These are phyloP conservation scores for Melanostoma mellinum DNA, from an alignment of 2,888 invertebrate species.

Conservation along the genomic window DNA sequence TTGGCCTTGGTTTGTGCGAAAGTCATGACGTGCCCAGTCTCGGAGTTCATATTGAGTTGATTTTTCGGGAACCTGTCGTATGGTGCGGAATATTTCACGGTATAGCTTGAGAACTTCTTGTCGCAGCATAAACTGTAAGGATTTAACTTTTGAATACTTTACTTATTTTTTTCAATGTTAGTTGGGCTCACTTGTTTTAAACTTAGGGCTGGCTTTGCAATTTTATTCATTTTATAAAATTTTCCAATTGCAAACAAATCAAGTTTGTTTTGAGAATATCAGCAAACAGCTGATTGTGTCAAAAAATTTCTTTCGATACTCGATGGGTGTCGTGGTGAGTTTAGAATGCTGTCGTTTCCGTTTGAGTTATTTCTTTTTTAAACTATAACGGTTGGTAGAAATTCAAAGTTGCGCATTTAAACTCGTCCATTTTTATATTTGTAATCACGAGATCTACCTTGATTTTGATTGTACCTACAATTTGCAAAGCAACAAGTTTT, in stretches of 20 bases:
- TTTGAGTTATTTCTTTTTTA: not conserved
- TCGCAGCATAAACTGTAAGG: constrained; percentile 89
- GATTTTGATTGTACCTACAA: too few relatives aligned
- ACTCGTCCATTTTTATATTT: too few relatives aligned
- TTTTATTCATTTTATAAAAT: constrained; percentile 77
- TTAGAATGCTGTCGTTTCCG: not conserved
- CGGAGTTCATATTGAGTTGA: constrained; percentile 85
- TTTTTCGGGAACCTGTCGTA: constrained; percentile 86
- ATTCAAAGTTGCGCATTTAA: too few relatives aligned
- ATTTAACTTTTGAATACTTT: constrained; percentile 22
- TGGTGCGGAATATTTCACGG: constrained; percentile 87
- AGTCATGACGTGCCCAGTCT: constrained; percentile 89
- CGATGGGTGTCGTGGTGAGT: not conserved
- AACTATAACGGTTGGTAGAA: too few relatives aligned
- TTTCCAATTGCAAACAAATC: not conserved
- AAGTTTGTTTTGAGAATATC: constrained; percentile 2
- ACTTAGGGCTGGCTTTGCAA: constrained; percentile 83
- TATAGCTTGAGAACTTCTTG: constrained; percentile 91
- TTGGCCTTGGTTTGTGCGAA: constrained; percentile 87
- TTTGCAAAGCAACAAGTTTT: too few relatives aligned
- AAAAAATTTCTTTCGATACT: constrained; percentile 3
- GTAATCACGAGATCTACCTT: too few relatives aligned
- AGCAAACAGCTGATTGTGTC: constrained; percentile 44
- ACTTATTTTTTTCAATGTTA: not conserved
- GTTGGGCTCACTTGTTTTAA: constrained; percentile 84